Evolutionary conservation across 1,140 invertebrate species (phyloP).

Genomic region (Pseudomyrmex dendroicus): DNA sequence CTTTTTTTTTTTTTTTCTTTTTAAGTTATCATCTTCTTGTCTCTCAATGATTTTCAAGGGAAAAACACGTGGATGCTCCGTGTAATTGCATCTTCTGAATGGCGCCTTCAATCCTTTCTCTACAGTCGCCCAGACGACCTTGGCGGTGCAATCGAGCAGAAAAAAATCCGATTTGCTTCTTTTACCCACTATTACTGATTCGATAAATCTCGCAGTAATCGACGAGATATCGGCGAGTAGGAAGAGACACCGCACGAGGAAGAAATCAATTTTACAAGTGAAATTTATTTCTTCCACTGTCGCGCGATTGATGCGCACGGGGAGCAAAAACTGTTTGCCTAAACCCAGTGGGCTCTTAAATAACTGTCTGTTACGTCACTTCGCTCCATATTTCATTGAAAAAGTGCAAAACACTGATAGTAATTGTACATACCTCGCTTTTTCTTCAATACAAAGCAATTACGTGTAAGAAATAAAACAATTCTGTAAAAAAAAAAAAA

Average conservation of each 20-base stretch:
- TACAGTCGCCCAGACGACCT: conserved; percentile 67
- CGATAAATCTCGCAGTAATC: conserved; percentile 28
- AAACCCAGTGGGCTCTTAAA: conserved; percentile 25
- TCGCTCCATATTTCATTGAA: neutral
- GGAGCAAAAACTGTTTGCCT: conserved; percentile 1
- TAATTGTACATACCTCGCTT: no score
- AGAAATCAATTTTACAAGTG: conserved; percentile 52
- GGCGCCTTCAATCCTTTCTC: conserved; percentile 78
- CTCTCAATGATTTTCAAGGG: conserved; percentile 38
- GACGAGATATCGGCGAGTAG: conserved; percentile 28
- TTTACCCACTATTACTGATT: conserved; percentile 39
- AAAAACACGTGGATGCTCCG: conserved; percentile 69
- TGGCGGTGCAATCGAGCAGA: conserved; percentile 71
- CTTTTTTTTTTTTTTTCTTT: conserved; percentile 50
- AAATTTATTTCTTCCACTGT: conserved; percentile 33
- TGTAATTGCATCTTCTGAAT: conserved; percentile 70
- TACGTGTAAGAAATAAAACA: no score
- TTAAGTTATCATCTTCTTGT: conserved; percentile 42
- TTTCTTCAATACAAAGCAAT: no score
- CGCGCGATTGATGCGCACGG: neutral
- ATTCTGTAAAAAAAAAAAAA: neutral
- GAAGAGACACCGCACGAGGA: conserved; percentile 40
- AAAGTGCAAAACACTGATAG: no score
- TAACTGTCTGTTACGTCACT: conserved; percentile 34
- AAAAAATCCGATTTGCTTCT: conserved; percentile 74